These are phyloP conservation scores for Trachelus troglodyta DNA, from an alignment of 2,888 invertebrate species.

Conservation along the genomic window DNA sequence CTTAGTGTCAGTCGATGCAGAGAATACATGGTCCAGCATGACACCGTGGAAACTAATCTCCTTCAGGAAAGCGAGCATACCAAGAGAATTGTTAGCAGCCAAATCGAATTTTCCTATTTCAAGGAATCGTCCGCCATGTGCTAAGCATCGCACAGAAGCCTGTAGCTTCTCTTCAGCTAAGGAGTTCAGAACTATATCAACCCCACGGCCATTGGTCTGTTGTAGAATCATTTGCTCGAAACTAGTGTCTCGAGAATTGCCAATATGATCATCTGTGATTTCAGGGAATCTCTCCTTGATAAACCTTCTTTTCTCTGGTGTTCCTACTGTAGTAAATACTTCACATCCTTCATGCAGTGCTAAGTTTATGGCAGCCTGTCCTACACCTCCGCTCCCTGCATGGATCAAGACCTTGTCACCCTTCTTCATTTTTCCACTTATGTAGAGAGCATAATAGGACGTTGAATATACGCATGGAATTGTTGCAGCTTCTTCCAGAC, in stretches of 20 bases:
- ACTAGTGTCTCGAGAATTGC: slow-evolving; percentile 86
- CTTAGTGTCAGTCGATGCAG: slow-evolving; percentile 68
- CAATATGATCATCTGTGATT: slow-evolving; percentile 76
- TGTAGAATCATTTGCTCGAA: slow-evolving; percentile 88
- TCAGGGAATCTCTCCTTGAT: slow-evolving; percentile 70
- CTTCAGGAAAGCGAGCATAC: slow-evolving; percentile 76
- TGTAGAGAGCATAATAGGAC: slow-evolving; percentile 71
- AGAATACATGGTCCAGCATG: slow-evolving; percentile 78
- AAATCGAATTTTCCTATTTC: slow-evolving; percentile 91
- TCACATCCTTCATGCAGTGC: slow-evolving; percentile 72
- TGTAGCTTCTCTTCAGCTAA: slow-evolving; percentile 91
- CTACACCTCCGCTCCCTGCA: slow-evolving; percentile 71
- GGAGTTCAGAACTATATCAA: slow-evolving; percentile 91
- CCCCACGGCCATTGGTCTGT: slow-evolving; percentile 87
- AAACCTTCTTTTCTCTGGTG: slow-evolving; percentile 70
- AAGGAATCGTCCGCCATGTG: slow-evolving; percentile 76
- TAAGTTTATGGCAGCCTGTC: slow-evolving; percentile 76
- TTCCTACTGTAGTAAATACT: slow-evolving; percentile 74
- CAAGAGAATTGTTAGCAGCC: slow-evolving; percentile 73
- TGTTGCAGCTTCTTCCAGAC: slow-evolving; percentile 74
- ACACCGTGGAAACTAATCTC: slow-evolving; percentile 83
- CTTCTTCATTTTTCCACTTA: slow-evolving; percentile 68
- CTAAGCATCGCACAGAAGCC: slow-evolving; percentile 75
- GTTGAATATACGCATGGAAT: slow-evolving; percentile 75
- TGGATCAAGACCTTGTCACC: slow-evolving; percentile 65